Base-by-base conservation (phyloP, 2,113 vertebrate genomes). In the Cephalopholis sonnerati region DNA sequence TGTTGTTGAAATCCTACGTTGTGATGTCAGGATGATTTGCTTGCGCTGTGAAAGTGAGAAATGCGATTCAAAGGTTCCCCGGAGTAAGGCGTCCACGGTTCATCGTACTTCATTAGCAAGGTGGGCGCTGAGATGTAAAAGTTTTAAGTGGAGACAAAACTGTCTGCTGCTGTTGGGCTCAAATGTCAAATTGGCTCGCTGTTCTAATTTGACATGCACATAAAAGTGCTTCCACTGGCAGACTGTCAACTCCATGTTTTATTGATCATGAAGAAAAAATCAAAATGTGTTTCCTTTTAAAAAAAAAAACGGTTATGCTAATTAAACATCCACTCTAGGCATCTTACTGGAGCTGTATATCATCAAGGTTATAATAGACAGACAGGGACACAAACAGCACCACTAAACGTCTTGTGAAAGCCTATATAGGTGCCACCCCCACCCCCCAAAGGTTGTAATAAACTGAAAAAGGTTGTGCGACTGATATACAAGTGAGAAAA, bases 101-200 rank as follows among this genome's bases (percentile, higher is more conserved):
- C 72, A 73, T 78, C 85, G n/a, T 62, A 15, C 81, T 83, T 83
- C 57, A 79, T 83, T 67, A 83, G 58, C 32, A 66, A 78, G 83
- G 83, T 77, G 68, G 73, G 58, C 16, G 48, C 73, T 36, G 75
- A 77, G 32, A 87, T 76, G 71, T 22, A 53, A 50, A 79, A 64
- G 81, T 75, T 81, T 68, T 20, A 63, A 77, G 58, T 27, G 36
- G 59, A 84, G 62, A 76, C 69, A 66, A 79, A 85, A 82, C 71
- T 50, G 77, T 72, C 50, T 71, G 78, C 77, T 72, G 85, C 78
- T 74, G 74, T 24, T 64, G 53, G 73, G 65, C 54, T 79, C 48
- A 86, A 82, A 86, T 72, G 70, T 86, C 71, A 86, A 50, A 73
- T 29, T 69, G 57, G 27, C 68, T 74, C 22, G 29, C 36, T 77